phyloP scores from a whole-genome alignment of 2,888 invertebrate species.

The Anagyrus pseudococci region DNA sequence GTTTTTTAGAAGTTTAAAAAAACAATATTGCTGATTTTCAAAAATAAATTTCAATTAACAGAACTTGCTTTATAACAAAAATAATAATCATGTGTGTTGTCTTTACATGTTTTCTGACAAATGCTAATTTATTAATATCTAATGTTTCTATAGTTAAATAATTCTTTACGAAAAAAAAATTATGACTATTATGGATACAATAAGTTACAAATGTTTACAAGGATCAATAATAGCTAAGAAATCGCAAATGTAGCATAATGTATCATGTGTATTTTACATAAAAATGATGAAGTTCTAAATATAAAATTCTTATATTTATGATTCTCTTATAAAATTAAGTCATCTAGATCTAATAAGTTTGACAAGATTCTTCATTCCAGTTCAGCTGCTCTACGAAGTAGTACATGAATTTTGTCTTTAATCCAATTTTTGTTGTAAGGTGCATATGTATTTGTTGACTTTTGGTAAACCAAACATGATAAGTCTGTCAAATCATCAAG shows the following conservation, averaged over 20 bases:
- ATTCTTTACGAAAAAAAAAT: neutral
- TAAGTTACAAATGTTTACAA: neutral
- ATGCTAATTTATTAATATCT: no score
- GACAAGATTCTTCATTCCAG: slow-evolving; percentile 51
- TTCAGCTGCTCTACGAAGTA: slow-evolving; percentile 90
- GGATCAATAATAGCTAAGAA: slow-evolving; percentile 8
- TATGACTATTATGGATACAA: no score
- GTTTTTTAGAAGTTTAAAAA: no score
- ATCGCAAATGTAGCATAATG: slow-evolving; percentile 2
- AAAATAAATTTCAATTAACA: no score
- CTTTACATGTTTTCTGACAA: no score
- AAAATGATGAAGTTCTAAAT: neutral
- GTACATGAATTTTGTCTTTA: slow-evolving; percentile 96
- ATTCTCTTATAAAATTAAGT: no score
- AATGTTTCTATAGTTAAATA: no score
- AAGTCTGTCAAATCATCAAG: slow-evolving; percentile 95
- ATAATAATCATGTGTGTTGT: no score
- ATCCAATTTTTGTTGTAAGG: slow-evolving; percentile 99
- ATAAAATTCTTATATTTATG: neutral
- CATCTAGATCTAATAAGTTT: no score
- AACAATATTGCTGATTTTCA: no score
- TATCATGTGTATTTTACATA: slow-evolving; percentile 1
- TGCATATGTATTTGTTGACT: slow-evolving; percentile 93
- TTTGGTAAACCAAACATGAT: slow-evolving; percentile 95
- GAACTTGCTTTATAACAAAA: no score